Evolutionary conservation across 2,888 invertebrate species (phyloP), one percentile per base, ranked within the genome.

Genomic region (Onthophagus sagittarius): DNA sequence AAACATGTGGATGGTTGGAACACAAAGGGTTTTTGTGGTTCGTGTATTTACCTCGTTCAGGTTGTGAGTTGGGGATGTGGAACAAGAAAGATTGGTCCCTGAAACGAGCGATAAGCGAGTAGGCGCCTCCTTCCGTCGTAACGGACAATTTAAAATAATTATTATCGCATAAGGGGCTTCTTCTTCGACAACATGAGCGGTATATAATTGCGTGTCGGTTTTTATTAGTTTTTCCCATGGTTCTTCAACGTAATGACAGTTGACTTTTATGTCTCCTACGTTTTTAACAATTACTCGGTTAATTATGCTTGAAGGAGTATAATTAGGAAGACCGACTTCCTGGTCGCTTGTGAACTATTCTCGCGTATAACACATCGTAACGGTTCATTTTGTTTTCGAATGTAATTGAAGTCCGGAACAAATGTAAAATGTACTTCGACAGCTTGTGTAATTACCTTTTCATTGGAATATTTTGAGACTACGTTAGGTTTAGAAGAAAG

Each of bases 201-300:
- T 73, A 71, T 73, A 75, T 75, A 75, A 75, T 75, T 75, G 73
- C n/a, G 64, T 23, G 33, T 72, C 62, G 23, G 67, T 67, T 67
- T 67, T 67, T 67, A 31, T 31, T 15, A 14, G 67, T 67, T 23
- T 67, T 67, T 67, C 67, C 67, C 67, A 67, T 67, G 67, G 67
- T 67, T 23, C 23, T 9, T n/a, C 15, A 11, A 53, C 23, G 23
- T 67, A 67, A 67, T 67, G 67, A 67, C 67, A 67, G 67, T 67
- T 67, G 67, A 31, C 67, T 32, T 23, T 67, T 67, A 6, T 53
- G 39, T 53, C 39, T 11, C 11, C 39, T 53, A 7, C 39, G 39
- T 53, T 53, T 53, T 53, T 53, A 53, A 53, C 39, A 53, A 53
- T 53, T 53, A 53, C 39, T 53, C 11, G 39, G 39, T 53, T 53